These are phyloP conservation scores for Rafetus swinhoei DNA, from an alignment of 2,113 vertebrate genomes.

Conservation along the genomic window DNA sequence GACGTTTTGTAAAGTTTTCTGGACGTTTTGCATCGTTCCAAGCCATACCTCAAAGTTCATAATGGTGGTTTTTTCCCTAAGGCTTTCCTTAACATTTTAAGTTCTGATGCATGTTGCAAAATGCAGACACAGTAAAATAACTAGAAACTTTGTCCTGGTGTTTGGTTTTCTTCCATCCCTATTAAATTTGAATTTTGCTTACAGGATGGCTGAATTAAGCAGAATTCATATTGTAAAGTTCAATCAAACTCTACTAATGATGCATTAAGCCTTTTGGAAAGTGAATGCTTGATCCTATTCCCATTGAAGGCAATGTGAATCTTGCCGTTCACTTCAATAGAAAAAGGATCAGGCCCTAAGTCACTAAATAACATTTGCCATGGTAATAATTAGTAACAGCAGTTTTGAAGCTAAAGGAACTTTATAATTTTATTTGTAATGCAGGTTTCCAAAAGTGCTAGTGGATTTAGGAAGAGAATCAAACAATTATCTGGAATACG, in stretches of 20 bases:
- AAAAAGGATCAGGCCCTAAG: slow-evolving; percentile 56
- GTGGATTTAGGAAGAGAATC: slow-evolving; percentile 69
- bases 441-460: slow-evolving; percentile 51
- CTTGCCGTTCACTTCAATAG: neutral
- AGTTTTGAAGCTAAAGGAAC: slow-evolving; percentile 61
- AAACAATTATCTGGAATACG: slow-evolving; percentile 64
- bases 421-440: slow-evolving; percentile 51
- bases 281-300: slow-evolving; percentile 32
- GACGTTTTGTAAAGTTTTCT: neutral
- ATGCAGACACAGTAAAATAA: neutral
- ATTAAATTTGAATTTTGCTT: slow-evolving; percentile 15
- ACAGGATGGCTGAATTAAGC: slow-evolving; percentile 26
- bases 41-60: neutral
- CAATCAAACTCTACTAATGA: slow-evolving; percentile 23
- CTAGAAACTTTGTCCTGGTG: neutral
- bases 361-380: slow-evolving; percentile 77
- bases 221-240: slow-evolving; percentile 4
- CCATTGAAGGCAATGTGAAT: neutral
- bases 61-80: neutral
- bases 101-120: neutral
- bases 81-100: neutral
- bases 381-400: slow-evolving; percentile 73
- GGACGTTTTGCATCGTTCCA: neutral
- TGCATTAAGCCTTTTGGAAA: slow-evolving; percentile 46
- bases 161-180: neutral